Evolutionary conservation across 2,797 vertebrate genomes (phyloP), one percentile per base, ranked within the genome.

Genomic region (Galaxias olidus): DNA sequence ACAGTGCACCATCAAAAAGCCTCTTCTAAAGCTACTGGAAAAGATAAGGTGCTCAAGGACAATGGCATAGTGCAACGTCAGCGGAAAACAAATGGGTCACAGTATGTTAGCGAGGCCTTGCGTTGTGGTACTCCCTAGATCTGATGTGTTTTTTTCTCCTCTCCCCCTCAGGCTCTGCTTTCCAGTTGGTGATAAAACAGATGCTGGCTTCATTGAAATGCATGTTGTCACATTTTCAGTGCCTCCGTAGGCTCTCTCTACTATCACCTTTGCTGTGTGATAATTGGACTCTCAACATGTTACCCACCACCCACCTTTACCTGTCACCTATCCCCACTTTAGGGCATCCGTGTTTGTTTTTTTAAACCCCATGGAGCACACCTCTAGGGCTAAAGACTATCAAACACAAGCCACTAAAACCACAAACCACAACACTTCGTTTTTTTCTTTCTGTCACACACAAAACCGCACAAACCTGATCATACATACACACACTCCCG

Each of bases 321-420:
- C 77, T 80, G 73, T 75, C 70, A 68, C 74, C 43, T 67, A 58
- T 74, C 53, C 70, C 63, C 0, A 48, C 57, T 76, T 77, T 75
- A 80, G 30, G 84, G 74, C 75, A 69, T 73, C 60, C 65, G 57
- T n/a, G n/a, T n/a, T n/a, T n/a, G n/a, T n/a, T 77, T 87, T 75
- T 69, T 64, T 51, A 66, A 70, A 30, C 30, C 6, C 3, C 65
- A 62, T 51, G 63, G 68, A 71, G 77, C 30, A n/a, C 49, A 76
- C 72, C 70, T 74, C 69, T 63, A 70, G 71, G 72, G 73, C 58
- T 52, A 17, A n/a, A 59, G 59, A 63, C 68, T 68, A 73, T 84
- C 77, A 71, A 65, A 41, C 56, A 43, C 73, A 66, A n/a, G n/a
- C n/a, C n/a, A 4, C 12, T 61, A 77, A 61, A 73, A 61, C 52